Evolutionary conservation across 1,140 invertebrate species (phyloP), one percentile per base, ranked within the genome.

Genomic region (Zaprionus davidi): DNA sequence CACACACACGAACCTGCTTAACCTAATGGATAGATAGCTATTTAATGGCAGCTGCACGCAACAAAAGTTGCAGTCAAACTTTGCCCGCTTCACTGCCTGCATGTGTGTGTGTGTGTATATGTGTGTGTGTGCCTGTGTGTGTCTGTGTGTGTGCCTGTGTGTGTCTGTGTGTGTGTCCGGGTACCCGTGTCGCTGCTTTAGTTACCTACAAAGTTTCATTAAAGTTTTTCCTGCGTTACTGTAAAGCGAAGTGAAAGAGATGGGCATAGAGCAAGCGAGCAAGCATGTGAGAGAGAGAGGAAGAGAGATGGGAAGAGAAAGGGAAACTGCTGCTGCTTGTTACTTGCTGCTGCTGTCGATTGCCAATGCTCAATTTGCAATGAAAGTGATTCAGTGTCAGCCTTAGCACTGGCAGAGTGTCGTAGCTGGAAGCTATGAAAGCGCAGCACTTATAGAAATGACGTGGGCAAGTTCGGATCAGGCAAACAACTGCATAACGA

Each of bases 1-100:
- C 41, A 41, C 36, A 44, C 26, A 58, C 28, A 59, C 41, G 34
- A 28, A 44, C 60, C 60, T 71, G 68, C 69, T 71, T 71, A 71
- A 76, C 60, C 64, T 76, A 76, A 76, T 76, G 69, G 59, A 76
- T 71, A 76, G 73, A 76, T 76, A 76, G 73, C 73, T 71, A 71
- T 76, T 76, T 76, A 76, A 76, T 76, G 73, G 73, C 62, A 76
- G 60, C 73, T 76, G 73, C 73, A 76, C 73, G 73, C 73, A 76
- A 76, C 68, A 71, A 76, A 76, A 76, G 68, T 76, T 76, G 68
- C 73, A 76, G 73, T 71, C 68, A 71, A 76, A 76, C 68, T 76
- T 76, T 76, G 53, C 51, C 44, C n/a, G 59, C 62, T 49, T 41
- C 46, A 12, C 4, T 51, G 46, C 46, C 15, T 56, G 53, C 13